These are phyloP conservation scores for Elephas maximus DNA, from an alignment of 2,113 vertebrate species.

Conservation along the genomic window DNA sequence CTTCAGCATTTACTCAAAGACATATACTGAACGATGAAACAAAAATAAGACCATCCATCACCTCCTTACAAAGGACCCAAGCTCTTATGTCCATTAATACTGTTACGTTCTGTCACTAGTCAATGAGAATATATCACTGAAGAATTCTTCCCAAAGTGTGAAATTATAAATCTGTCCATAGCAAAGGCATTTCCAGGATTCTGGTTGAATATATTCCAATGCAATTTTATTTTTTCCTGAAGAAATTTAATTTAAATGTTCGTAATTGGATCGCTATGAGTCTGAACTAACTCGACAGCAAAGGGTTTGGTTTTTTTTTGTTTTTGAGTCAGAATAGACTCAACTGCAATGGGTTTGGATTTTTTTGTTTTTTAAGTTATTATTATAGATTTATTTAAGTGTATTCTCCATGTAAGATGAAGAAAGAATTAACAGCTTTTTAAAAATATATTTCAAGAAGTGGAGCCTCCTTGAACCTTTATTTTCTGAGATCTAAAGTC, in stretches of 20 bases:
- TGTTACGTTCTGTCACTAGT: slow-evolving; percentile 1
- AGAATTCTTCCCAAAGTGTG: not conserved
- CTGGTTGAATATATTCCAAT: not conserved
- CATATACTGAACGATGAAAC: slow-evolving; percentile 79
- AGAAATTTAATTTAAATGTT: not conserved
- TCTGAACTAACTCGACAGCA: not conserved
- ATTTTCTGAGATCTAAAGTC: not conserved
- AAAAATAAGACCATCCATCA: slow-evolving; percentile 80
- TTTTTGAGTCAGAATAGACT: not conserved
- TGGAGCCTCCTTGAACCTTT: not conserved
- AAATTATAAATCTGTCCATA: slow-evolving; percentile 39
- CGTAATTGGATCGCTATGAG: not conserved
- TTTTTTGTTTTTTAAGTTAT: not conserved
- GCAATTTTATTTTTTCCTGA: not conserved
- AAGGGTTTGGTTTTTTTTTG: not conserved
- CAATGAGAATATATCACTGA: slow-evolving; percentile 2
- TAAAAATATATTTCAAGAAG: not conserved
- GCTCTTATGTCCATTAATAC: slow-evolving; percentile 51
- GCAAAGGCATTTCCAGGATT: slow-evolving; percentile 29
- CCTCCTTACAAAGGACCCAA: not conserved
- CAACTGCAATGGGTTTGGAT: not conserved
- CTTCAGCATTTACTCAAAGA: slow-evolving; percentile 81
- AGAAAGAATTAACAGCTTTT: not conserved
- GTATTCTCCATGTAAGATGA: not conserved
- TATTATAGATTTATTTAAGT: not conserved